These are phyloP conservation scores for Solenopsis invicta DNA, from an alignment of 1,140 invertebrate species.

Conservation along the genomic window DNA sequence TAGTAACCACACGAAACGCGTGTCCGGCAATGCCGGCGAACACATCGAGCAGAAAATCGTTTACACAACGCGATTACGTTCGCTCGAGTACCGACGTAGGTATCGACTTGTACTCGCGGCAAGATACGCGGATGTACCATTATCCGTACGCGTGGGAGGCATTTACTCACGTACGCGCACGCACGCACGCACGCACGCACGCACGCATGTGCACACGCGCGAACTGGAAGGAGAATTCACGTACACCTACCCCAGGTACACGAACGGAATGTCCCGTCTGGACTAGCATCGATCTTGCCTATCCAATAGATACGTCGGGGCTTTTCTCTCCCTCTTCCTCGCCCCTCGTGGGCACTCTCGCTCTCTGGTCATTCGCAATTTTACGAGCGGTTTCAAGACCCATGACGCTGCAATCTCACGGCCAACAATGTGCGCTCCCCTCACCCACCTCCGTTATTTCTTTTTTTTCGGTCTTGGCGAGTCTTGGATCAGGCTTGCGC, in stretches of 20 bases:
- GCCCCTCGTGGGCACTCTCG: slow-evolving; percentile 20
- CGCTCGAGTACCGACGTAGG: slow-evolving; percentile 39
- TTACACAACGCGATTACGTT: slow-evolving; percentile 72
- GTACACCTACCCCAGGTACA: slow-evolving; percentile 27
- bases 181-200: background rate
- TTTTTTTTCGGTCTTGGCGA: slow-evolving; percentile 27
- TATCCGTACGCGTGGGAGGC: slow-evolving; percentile 75
- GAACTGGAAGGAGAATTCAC: slow-evolving; percentile 57
- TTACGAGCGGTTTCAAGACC: slow-evolving; percentile 74
- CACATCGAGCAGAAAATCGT: slow-evolving; percentile 72
- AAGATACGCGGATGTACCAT: slow-evolving; percentile 76
- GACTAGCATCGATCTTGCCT: slow-evolving; percentile 70
- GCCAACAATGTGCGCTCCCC: slow-evolving; percentile 66
- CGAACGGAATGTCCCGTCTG: slow-evolving; percentile 49
- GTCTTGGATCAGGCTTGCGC: slow-evolving; percentile 9
- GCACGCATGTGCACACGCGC: background rate
- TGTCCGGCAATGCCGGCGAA: slow-evolving; percentile 59
- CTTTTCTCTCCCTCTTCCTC: background rate
- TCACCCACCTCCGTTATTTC: background rate
- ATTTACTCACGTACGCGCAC: slow-evolving; percentile 46
- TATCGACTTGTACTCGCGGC: slow-evolving; percentile 63
- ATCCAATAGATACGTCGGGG: slow-evolving; percentile 71
- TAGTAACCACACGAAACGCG: slow-evolving; percentile 66
- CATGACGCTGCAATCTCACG: slow-evolving; percentile 73
- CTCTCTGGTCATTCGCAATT: slow-evolving; percentile 64